Evolutionary conservation across 2,888 invertebrate species (phyloP), one percentile per base, ranked within the genome.

Genomic region (Belgica antarctica): DNA sequence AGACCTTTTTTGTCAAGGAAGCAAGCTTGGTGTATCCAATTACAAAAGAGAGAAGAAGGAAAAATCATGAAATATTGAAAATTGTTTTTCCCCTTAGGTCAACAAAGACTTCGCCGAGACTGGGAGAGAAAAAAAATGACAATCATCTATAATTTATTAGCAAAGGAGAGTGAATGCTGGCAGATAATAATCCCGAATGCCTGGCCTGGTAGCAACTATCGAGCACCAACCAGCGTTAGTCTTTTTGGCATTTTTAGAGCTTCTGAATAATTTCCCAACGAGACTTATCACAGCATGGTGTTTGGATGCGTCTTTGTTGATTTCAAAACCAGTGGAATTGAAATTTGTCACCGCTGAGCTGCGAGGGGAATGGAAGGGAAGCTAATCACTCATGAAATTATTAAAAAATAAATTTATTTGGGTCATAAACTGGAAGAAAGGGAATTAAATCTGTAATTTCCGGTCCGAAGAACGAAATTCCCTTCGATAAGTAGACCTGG

Each of bases 111-210:
- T 15, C 12, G 41, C 41, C 41, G 27, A 27, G 25, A 46, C 2
- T 24, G 27, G 3, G 22, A 59, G 10, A 10, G 19, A 19, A 68
- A 17, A 63, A 47, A 41, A 46, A 68, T 68, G 68, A 68, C 68
- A 68, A 68, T 68, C 68, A 68, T 68, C 68, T 68, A 68, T 68
- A 57, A 68, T 68, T 68, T 68, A 68, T 68, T 68, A 68, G 68
- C 46, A 65, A 15, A 22, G 62, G 36, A 65, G 28, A 10, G 41
- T n/a, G n/a, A 65, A 28, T 22, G 27, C 59, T 59, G 59, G 25
- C 25, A 27, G 59, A 59, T 59, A 59, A 59, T 59, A 59, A 59
- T 59, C 59, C 59, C 8, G 25, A 59, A 59, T 59, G 59, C 22
- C 10, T 25, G 17, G 59, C 59, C 27, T 59, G 12, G 12, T 59